Percentiles rank a stretch among this genome's conserved stretches.
Evolutionary conservation across 2,888 invertebrate species (phyloP).

Genomic region (Atethmia centrago): DNA sequence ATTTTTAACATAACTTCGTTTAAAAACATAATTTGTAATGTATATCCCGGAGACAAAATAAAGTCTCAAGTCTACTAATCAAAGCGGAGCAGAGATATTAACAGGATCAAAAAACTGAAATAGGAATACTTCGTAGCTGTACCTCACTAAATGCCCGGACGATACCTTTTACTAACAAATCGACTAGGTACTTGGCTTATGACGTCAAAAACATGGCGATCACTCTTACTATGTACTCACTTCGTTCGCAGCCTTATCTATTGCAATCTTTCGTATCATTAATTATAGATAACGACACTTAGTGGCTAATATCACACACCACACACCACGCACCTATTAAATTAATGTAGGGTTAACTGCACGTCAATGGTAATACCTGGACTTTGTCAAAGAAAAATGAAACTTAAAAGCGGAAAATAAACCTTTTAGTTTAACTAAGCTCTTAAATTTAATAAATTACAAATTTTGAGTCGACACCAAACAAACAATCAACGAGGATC

Average conservation of each 20-base stretch:
- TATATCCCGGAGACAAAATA: neutral
- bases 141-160: neutral
- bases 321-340: too few species aligned
- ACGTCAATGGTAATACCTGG: too few species aligned
- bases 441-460: too few species aligned
- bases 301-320: neutral
- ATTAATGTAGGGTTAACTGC: too few species aligned
- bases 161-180: neutral
- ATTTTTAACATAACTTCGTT: too few species aligned
- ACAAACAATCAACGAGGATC: too few species aligned
- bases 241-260: neutral
- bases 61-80: neutral
- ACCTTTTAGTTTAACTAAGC: too few species aligned
- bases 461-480: too few species aligned
- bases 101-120: neutral
- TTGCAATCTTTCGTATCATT: neutral
- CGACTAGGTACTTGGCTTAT: neutral
- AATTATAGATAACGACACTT: neutral
- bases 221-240: neutral
- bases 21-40: too few species aligned
- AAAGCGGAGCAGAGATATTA: neutral
- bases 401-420: too few species aligned
- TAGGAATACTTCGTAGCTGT: neutral
- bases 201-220: neutral
- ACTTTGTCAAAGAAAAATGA: too few species aligned